phyloP scores from a whole-genome alignment of 2,113 vertebrate genomes.

The Dromiciops gliroides region DNA sequence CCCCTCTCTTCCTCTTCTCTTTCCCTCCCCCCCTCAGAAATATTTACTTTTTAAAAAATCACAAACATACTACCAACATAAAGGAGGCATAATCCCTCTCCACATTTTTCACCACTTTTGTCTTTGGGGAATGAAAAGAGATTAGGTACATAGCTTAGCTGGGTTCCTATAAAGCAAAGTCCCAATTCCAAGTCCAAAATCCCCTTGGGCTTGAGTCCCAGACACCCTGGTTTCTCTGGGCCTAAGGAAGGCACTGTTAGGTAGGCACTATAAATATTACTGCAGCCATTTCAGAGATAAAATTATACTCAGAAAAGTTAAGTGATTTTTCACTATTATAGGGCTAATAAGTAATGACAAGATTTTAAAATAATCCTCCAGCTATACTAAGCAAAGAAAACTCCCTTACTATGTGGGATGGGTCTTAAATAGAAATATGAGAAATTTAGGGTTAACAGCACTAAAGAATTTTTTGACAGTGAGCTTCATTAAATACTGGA shows the following conservation, averaged over 20 bases:
- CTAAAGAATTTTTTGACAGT: slow-evolving; percentile 20
- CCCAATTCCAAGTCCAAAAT: neutral
- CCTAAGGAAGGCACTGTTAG: neutral
- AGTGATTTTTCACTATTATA: neutral
- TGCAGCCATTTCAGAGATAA: neutral
- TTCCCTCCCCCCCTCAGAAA: no score
- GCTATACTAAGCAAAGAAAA: neutral
- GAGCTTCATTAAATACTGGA: slow-evolving; percentile 35
- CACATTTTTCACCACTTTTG: neutral
- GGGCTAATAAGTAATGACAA: neutral
- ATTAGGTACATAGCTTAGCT: neutral
- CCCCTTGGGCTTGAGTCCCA: neutral
- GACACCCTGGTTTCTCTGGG: neutral
- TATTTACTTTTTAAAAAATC: no score
- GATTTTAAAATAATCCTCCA: neutral
- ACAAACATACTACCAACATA: no score
- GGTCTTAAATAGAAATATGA: neutral
- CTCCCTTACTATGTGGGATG: neutral
- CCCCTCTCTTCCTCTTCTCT: no score
- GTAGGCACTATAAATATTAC: neutral
- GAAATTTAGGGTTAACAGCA: neutral
- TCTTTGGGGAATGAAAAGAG: neutral
- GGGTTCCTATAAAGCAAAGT: neutral
- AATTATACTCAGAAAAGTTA: neutral
- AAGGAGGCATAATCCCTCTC: no score